Evolutionary conservation across 2,113 vertebrate species (phyloP).

Genomic region (Chlamydotis undulata): DNA sequence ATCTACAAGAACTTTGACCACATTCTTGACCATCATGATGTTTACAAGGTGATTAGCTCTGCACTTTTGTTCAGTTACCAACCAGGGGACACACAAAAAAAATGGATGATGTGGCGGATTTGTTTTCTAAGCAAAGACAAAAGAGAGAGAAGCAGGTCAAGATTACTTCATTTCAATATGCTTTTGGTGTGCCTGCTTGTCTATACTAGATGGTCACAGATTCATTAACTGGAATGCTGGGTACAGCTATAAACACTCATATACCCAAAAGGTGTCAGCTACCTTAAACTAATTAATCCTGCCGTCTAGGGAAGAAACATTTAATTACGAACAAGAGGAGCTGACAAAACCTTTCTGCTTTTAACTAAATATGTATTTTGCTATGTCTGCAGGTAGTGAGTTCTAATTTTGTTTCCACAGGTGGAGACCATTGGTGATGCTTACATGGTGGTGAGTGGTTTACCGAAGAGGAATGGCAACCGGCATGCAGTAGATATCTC

Average conservation of each 20-base stretch:
- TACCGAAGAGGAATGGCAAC: slow-evolving; percentile 93
- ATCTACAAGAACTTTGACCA: slow-evolving; percentile 97
- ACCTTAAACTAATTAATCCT: neutral
- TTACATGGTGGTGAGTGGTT: slow-evolving; percentile 96
- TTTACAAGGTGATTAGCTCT: slow-evolving; percentile 89
- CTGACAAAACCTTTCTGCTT: neutral
- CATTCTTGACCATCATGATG: slow-evolving; percentile 94
- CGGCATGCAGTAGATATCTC: slow-evolving; percentile 92
- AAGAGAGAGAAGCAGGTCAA: neutral
- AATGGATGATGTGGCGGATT: neutral
- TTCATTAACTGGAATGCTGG: neutral
- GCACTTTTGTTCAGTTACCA: neutral
- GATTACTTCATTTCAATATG: neutral
- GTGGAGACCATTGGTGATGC: slow-evolving; percentile 98
- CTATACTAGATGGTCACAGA: neutral
- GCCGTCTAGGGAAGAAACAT: neutral
- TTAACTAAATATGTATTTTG: neutral
- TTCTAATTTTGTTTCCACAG: slow-evolving; percentile 68
- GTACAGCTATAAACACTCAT: neutral
- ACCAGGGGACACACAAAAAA: neutral
- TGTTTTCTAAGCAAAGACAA: neutral
- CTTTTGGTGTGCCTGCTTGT: neutral
- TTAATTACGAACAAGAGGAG: neutral
- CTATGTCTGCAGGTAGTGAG: neutral
- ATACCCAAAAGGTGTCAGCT: neutral